Percentiles rank a stretch among this genome's conserved stretches.
Conservation (phyloP, 1,140 invertebrate species). For the Aphis craccivora region DNA sequence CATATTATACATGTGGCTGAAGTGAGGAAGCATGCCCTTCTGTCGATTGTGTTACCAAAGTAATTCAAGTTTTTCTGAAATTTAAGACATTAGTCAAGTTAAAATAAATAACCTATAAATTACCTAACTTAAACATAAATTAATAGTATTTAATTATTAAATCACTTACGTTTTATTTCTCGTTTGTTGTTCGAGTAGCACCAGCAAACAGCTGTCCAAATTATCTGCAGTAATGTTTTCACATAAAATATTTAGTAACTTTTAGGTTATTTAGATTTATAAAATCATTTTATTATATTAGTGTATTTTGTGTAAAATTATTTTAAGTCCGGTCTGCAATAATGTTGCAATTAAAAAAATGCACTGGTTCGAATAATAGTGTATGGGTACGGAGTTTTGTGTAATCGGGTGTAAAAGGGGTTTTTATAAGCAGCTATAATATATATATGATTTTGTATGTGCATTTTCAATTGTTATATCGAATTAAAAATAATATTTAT, state of each 20-base stretch:
- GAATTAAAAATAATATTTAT: not conserved
- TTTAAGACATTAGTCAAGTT: too few relatives aligned
- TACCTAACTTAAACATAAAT: too few relatives aligned
- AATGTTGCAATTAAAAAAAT: conserved; percentile 6
- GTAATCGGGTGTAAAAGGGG: not conserved
- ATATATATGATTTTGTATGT: not conserved
- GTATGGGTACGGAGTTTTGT: not conserved
- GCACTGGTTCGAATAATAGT: not conserved
- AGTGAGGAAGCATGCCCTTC: too few relatives aligned
- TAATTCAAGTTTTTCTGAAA: too few relatives aligned
- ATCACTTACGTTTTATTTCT: not conserved
- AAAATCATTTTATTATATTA: not conserved
- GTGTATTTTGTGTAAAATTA: not conserved
- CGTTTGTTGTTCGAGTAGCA: not conserved
- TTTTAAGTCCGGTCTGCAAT: not conserved
- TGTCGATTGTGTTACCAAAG: too few relatives aligned
- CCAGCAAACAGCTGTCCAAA: not conserved
- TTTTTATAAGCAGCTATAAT: not conserved
- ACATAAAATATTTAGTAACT: not conserved
- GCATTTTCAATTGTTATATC: not conserved
- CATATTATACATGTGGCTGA: too few relatives aligned
- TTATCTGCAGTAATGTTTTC: not conserved
- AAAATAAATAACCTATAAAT: too few relatives aligned
- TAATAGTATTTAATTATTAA: not conserved
- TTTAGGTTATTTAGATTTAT: not conserved